Conservation (phyloP, 2,888 invertebrate genomes). For the Rhingia campestris region DNA sequence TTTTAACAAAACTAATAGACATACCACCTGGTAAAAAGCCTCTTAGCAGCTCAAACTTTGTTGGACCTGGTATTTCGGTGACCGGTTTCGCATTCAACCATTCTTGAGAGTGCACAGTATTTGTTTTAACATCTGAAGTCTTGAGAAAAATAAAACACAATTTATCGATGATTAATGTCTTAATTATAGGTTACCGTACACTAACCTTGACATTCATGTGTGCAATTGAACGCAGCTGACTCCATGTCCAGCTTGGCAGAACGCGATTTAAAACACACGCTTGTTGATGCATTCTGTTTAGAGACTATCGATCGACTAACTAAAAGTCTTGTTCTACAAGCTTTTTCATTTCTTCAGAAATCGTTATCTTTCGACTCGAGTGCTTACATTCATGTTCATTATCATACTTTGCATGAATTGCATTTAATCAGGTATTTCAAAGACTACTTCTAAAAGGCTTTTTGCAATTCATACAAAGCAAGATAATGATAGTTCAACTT, state of each 20-base stretch:
- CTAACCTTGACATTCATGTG: neutral
- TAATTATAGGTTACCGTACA: neutral
- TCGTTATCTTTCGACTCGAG: too few species aligned
- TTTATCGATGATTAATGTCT: neutral
- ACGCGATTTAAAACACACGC: neutral
- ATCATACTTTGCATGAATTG: too few species aligned
- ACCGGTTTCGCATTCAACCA: conserved; percentile 77
- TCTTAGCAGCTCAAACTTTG: conserved; percentile 75
- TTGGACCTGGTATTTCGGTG: conserved; percentile 78
- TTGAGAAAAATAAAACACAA: neutral
- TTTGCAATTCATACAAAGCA: too few species aligned
- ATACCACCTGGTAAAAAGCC: conserved; percentile 74
- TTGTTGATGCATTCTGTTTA: neutral
- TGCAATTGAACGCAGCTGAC: too few species aligned
- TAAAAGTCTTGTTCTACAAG: too few species aligned
- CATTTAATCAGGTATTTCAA: too few species aligned
- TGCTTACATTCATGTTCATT: too few species aligned
- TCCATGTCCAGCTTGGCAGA: neutral
- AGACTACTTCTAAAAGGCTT: too few species aligned
- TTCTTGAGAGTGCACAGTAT: neutral
- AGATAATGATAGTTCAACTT: too few species aligned
- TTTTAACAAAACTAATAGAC: neutral
- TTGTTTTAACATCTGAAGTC: neutral
- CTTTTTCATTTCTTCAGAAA: too few species aligned
- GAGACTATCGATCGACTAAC: neutral